Evolutionary conservation across 1,140 invertebrate species (phyloP).

Genomic region (Apis laboriosa): DNA sequence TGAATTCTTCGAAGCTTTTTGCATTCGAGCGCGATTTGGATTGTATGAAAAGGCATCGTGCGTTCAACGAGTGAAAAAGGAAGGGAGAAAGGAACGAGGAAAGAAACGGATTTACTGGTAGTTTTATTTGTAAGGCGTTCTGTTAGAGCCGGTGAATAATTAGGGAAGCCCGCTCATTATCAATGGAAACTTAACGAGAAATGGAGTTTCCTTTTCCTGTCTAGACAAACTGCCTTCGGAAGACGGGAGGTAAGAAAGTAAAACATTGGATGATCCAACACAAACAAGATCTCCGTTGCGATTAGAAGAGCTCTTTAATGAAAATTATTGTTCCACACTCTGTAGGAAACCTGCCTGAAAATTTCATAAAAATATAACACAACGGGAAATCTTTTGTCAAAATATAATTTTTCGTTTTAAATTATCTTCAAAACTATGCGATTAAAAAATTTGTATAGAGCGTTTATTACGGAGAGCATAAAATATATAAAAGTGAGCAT

Average conservation of each 20-base stretch:
- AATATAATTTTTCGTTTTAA: too few species aligned
- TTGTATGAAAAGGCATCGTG: constrained; percentile 34
- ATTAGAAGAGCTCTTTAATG: constrained; percentile 17
- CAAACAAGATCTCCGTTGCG: background rate
- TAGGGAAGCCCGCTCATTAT: constrained; percentile 56
- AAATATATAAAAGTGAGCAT: too few species aligned
- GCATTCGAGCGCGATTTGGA: background rate
- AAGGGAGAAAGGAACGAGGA: background rate
- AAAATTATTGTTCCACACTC: background rate
- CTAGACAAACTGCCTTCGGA: constrained; percentile 54
- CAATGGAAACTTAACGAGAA: constrained; percentile 55
- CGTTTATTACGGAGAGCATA: too few species aligned
- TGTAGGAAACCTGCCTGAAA: too few species aligned
- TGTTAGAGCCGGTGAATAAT: constrained; percentile 47
- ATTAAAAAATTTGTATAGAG: too few species aligned
- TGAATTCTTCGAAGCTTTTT: background rate
- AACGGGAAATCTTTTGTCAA: background rate
- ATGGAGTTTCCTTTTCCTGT: constrained; percentile 56
- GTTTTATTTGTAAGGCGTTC: constrained; percentile 40
- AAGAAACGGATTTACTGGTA: constrained; percentile 28
- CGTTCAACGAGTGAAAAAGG: background rate
- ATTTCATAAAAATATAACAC: too few species aligned
- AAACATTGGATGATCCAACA: constrained; percentile 35
- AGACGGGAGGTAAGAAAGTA: constrained; percentile 11
- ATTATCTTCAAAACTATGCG: too few species aligned